These are phyloP conservation scores for Dunckerocampus dactyliophorus DNA, from an alignment of 2,113 vertebrate species.

Conservation along the genomic window DNA sequence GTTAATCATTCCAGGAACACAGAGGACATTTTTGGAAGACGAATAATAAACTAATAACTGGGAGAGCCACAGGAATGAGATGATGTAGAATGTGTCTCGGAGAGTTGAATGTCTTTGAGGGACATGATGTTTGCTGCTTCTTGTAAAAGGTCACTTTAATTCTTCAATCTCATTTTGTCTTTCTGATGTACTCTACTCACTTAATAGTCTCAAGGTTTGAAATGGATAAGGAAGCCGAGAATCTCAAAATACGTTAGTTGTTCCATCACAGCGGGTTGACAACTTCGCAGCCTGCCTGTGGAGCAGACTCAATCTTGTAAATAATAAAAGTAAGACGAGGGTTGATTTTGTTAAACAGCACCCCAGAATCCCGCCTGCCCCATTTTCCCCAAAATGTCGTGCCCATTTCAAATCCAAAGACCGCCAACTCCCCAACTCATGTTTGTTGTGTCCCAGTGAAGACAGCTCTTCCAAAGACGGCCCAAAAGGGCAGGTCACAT, in stretches of 20 bases:
- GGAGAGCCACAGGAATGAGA: constrained; percentile 55
- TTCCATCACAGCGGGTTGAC: too few species aligned
- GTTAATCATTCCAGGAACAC: constrained; percentile 48
- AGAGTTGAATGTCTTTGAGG: constrained; percentile 63
- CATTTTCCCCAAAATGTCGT: neutral
- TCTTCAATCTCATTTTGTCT: constrained; percentile 62
- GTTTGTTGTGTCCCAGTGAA: constrained; percentile 61
- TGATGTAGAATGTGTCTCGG: constrained; percentile 59
- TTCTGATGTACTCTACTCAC: constrained; percentile 50
- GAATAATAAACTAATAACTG: constrained; percentile 39
- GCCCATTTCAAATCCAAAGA: constrained; percentile 49
- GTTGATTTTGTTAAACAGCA: constrained; percentile 56
- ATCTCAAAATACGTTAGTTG: constrained; percentile 31
- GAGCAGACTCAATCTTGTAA: constrained; percentile 62
- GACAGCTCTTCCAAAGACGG: constrained; percentile 81
- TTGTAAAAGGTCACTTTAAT: constrained; percentile 78
- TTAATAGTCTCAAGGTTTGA: constrained; percentile 40
- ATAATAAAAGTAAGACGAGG: constrained; percentile 68
- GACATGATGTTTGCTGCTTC: constrained; percentile 75
- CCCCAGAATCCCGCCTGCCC: constrained; percentile 27
- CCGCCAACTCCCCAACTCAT: constrained; percentile 6
- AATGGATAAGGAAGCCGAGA: constrained; percentile 35
- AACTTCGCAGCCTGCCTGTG: too few species aligned
- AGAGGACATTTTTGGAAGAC: constrained; percentile 49
- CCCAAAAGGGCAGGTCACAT: constrained; percentile 52